A percentile compares a stretch with the other conserved stretches of the same genome.
These are phyloP conservation scores for Drosophila meridionalis DNA, from an alignment of 2,888 invertebrate species.

Conservation along the genomic window DNA sequence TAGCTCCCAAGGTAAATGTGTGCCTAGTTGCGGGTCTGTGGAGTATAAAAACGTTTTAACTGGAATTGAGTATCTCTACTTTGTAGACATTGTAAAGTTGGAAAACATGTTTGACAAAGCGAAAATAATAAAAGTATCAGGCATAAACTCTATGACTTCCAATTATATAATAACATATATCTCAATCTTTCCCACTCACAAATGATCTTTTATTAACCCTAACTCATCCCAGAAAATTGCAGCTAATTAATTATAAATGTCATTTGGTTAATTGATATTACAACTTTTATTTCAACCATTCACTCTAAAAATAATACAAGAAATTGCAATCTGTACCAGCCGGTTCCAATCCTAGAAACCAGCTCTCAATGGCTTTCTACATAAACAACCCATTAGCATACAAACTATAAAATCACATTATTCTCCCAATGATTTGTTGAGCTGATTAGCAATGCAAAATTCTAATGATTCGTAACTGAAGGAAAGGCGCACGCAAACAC, in stretches of 20 bases:
- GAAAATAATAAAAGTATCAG: neutral
- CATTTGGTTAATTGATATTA: neutral
- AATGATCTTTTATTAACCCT: neutral
- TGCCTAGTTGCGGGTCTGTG: constrained; percentile 20
- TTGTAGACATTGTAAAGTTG: constrained; percentile 5
- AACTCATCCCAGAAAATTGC: neutral
- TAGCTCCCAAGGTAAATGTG: constrained; percentile 41
- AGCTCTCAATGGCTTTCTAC: neutral
- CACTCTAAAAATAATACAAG: neutral
- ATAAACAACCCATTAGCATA: constrained; percentile 23
- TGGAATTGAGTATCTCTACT: constrained; percentile 21
- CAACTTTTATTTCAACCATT: neutral
- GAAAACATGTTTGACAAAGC: constrained; percentile 11
- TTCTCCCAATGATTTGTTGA: constrained; percentile 7
- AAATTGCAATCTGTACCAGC: constrained; percentile 15
- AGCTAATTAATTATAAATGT: neutral
- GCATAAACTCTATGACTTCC: neutral
- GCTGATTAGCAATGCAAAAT: constrained; percentile 37
- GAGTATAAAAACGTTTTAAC: constrained; percentile 43
- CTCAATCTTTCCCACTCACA: neutral
- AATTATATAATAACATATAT: neutral
- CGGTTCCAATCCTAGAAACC: constrained; percentile 12
- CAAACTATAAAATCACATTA: neutral
- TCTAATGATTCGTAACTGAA: constrained; percentile 17
- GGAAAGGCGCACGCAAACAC: constrained; percentile 11